A percentile compares a stretch with the other conserved stretches of the same genome.
Conservation (phyloP, 2,888 invertebrate species). For the Drosophila anceps region DNA sequence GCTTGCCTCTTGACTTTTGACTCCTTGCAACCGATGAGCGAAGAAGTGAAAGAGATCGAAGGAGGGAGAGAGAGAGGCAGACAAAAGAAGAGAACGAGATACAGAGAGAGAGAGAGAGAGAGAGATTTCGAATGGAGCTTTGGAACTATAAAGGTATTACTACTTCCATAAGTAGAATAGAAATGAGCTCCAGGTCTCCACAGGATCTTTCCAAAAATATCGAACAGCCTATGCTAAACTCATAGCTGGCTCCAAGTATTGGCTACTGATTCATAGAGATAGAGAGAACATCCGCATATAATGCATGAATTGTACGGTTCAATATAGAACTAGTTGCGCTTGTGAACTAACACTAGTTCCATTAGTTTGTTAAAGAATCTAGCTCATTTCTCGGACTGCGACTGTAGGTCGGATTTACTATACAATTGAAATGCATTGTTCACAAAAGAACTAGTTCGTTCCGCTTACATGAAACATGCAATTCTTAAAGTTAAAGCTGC, state of each 20-base stretch:
- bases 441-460: constrained; percentile 1
- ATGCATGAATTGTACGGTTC: too few species aligned
- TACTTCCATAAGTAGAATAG: too few species aligned
- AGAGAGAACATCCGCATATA: too few species aligned
- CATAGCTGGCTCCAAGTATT: neutral
- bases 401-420: too few species aligned
- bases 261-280: too few species aligned
- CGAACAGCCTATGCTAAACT: too few species aligned
- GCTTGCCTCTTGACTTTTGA: constrained; percentile 57
- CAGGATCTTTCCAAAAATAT: too few species aligned
- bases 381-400: neutral
- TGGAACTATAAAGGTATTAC: too few species aligned
- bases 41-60: neutral
- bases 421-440: neutral
- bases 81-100: neutral
- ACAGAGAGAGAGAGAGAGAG: neutral
- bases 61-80: neutral
- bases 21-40: constrained; percentile 39
- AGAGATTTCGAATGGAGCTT: too few species aligned
- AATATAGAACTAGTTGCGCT: neutral
- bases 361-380: neutral
- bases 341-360: neutral
- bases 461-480: neutral
- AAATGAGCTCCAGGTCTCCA: too few species aligned
- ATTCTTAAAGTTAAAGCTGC: neutral